phyloP scores from a whole-genome alignment of 2,888 invertebrate genomes.

The Eupithecia insigniata region DNA sequence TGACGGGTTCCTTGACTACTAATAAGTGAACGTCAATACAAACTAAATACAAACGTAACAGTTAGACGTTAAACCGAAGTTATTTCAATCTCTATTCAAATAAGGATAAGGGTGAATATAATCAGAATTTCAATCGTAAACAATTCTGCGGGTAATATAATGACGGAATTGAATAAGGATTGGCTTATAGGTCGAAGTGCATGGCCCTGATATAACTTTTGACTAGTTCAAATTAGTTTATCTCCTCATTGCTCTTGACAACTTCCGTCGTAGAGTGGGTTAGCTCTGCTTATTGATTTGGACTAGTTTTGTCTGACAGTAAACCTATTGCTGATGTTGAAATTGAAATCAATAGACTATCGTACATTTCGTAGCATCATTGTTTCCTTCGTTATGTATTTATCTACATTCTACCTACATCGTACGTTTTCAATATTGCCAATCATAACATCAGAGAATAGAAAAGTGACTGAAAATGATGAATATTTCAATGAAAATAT shows the following conservation, averaged over 20 bases:
- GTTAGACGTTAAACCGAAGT: slow-evolving; percentile 25
- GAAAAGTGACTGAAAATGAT: not conserved
- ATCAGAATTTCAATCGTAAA: slow-evolving; percentile 30
- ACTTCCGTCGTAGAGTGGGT: slow-evolving; percentile 66
- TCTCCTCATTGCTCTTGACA: slow-evolving; percentile 70
- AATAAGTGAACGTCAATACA: slow-evolving; percentile 32
- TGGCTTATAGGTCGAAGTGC: slow-evolving; percentile 49
- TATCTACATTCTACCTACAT: not conserved
- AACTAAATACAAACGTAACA: slow-evolving; percentile 29
- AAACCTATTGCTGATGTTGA: slow-evolving; percentile 47
- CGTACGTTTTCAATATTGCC: not conserved
- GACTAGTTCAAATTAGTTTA: slow-evolving; percentile 71
- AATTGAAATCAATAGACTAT: slow-evolving; percentile 38
- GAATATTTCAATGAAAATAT: no score
- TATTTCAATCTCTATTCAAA: slow-evolving; percentile 36
- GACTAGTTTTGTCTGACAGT: slow-evolving; percentile 51
- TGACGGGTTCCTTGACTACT: slow-evolving; percentile 33
- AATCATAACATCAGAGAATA: not conserved
- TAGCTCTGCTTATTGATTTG: slow-evolving; percentile 49
- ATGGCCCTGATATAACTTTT: slow-evolving; percentile 67
- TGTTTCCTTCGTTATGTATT: not conserved
- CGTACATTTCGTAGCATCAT: not conserved
- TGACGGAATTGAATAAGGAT: slow-evolving; percentile 33
- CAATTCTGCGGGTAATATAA: slow-evolving; percentile 40
- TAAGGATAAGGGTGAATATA: slow-evolving; percentile 34